Conservation (phyloP, 2,113 vertebrate genomes). For the Phainopepla nitens region DNA sequence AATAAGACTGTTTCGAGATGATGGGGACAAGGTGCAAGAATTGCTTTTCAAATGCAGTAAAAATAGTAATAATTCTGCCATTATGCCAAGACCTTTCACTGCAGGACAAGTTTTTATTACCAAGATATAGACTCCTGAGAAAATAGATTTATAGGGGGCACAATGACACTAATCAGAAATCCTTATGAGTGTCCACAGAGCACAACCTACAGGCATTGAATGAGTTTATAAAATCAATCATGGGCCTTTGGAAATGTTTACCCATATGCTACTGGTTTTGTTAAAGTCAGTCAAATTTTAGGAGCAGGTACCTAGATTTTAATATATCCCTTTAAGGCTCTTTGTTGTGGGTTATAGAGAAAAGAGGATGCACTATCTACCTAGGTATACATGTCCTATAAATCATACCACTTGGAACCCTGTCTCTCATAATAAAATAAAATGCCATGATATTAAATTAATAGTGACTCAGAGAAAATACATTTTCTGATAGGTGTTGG, state of each 20-base stretch:
- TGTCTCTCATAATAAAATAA: neutral
- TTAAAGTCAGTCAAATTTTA: neutral
- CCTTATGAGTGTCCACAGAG: neutral
- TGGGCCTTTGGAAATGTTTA: neutral
- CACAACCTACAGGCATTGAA: neutral
- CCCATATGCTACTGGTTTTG: neutral
- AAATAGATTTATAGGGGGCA: neutral
- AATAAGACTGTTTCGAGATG: neutral
- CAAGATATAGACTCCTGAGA: neutral
- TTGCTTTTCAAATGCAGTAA: neutral
- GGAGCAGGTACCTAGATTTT: neutral
- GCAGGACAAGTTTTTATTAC: neutral
- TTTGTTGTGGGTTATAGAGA: neutral
- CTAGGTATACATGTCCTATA: neutral
- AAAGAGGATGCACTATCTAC: neutral
- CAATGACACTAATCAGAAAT: neutral
- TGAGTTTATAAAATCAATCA: neutral
- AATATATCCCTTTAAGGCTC: neutral
- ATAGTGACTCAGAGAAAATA: neutral
- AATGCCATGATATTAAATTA: neutral
- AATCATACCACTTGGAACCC: neutral
- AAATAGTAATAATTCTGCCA: neutral
- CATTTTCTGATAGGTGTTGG: neutral
- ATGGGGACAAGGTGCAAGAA: neutral
- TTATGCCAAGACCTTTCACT: neutral